phyloP scores from a whole-genome alignment of 2,888 invertebrate genomes.

The Nomada goodeniana region DNA sequence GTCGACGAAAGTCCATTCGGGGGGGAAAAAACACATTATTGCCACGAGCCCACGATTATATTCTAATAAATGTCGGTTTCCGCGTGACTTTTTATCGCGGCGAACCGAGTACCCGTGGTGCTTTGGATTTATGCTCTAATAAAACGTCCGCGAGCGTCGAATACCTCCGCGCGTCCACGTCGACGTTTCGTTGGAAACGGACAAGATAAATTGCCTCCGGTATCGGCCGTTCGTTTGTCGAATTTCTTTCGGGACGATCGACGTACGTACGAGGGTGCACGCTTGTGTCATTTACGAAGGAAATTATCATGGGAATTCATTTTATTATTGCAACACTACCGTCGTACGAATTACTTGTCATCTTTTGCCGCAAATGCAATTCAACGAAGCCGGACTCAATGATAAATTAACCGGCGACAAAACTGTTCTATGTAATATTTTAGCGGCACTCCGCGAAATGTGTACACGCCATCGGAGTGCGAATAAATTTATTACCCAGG shows the following conservation, averaged over 20 bases:
- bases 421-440: too few relatives aligned
- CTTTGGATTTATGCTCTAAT: constrained; percentile 40
- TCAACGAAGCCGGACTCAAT: too few relatives aligned
- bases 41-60: constrained; percentile 22
- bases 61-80: constrained; percentile 35
- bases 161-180: constrained; percentile 5
- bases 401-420: too few relatives aligned
- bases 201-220: constrained; percentile 26
- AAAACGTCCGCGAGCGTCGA: constrained; percentile 27
- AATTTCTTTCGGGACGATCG: background rate
- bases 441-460: too few relatives aligned
- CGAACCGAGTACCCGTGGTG: background rate
- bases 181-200: constrained; percentile 21
- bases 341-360: too few relatives aligned
- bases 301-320: background rate
- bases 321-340: background rate
- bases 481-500: too few relatives aligned
- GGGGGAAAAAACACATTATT: background rate
- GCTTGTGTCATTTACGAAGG: background rate
- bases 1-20: constrained; percentile 15
- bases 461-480: too few relatives aligned
- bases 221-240: constrained; percentile 8
- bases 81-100: constrained; percentile 22
- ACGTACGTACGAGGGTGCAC: background rate
- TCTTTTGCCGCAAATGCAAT: too few relatives aligned